These are phyloP conservation scores for Scelioninae gen. 1 DNA, from an alignment of 2,888 invertebrate genomes.

Conservation along the genomic window DNA sequence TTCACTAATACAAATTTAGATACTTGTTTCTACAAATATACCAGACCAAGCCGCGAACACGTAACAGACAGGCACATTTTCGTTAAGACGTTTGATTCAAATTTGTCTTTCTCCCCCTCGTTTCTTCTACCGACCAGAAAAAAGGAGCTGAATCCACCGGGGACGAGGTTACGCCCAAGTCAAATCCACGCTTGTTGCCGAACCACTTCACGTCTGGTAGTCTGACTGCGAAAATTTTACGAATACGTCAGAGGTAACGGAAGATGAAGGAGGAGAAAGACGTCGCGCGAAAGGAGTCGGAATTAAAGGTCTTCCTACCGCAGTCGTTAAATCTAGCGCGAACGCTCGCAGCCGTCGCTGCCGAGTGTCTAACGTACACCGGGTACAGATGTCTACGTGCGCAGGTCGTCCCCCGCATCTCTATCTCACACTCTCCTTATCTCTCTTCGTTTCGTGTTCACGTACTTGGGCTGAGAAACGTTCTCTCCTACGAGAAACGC, in stretches of 20 bases:
- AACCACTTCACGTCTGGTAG: constrained; percentile 59
- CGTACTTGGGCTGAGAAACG: constrained; percentile 61
- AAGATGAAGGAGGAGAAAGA: constrained; percentile 64
- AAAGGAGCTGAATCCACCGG: constrained; percentile 18
- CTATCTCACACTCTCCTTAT: neutral
- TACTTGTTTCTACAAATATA: neutral
- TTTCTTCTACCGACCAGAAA: constrained; percentile 4
- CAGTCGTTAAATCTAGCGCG: constrained; percentile 77
- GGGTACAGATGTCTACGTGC: constrained; percentile 55
- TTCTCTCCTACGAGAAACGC: constrained; percentile 76
- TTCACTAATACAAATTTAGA: too few relatives aligned
- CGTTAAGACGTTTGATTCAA: constrained; percentile 5
- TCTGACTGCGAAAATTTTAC: constrained; percentile 59
- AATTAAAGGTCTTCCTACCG: constrained; percentile 78
- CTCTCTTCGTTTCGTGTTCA: constrained; percentile 28
- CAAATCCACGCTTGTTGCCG: constrained; percentile 53
- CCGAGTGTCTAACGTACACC: constrained; percentile 50
- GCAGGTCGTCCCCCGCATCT: too few relatives aligned
- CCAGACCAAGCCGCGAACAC: neutral
- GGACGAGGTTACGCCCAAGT: constrained; percentile 47
- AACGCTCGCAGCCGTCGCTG: constrained; percentile 64
- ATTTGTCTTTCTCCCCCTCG: constrained; percentile 12
- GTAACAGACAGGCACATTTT: neutral
- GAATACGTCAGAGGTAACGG: constrained; percentile 62
- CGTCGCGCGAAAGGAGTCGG: constrained; percentile 72